phyloP scores from a whole-genome alignment of 2,113 vertebrate species.

The Gnathonemus longibarbis region DNA sequence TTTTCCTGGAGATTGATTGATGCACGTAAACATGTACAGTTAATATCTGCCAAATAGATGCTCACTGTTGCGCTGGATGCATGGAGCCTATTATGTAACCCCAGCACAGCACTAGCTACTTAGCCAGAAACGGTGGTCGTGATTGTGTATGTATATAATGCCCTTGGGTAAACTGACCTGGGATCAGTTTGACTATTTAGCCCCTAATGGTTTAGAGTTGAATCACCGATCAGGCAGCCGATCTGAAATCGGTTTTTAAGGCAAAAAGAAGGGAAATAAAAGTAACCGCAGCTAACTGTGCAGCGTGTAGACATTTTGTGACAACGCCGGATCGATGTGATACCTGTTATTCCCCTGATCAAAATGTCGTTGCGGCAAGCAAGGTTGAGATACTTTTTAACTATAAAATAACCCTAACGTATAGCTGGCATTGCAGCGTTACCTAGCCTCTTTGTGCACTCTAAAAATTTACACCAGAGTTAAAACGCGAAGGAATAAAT shows the following conservation, averaged over 20 bases:
- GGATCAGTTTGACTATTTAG: not conserved
- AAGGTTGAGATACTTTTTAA: not conserved
- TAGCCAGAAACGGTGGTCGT: constrained; percentile 2
- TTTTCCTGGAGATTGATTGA: not conserved
- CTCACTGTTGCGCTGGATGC: not conserved
- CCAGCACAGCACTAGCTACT: not conserved
- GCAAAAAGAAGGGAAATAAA: not conserved
- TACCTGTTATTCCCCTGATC: constrained; percentile 11
- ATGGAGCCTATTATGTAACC: constrained; percentile 6
- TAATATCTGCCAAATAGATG: not conserved
- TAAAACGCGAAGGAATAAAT: not conserved
- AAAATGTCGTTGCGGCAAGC: constrained; percentile 15
- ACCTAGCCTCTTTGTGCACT: not conserved
- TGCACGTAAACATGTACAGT: not conserved
- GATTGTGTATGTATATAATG: not conserved
- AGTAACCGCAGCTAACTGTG: constrained; percentile 4
- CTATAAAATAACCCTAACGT: not conserved
- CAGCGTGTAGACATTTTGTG: constrained; percentile 23
- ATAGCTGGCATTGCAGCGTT: not conserved
- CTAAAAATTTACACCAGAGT: not conserved
- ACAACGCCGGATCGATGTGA: constrained; percentile 12
- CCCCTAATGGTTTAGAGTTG: not conserved
- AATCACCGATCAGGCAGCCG: not conserved
- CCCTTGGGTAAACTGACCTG: constrained; percentile 1
- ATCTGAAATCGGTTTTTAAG: not conserved